Evolutionary conservation across 2,113 vertebrate genomes (phyloP), one percentile per base, ranked within the genome.

Genomic region (Saguinus midas): DNA sequence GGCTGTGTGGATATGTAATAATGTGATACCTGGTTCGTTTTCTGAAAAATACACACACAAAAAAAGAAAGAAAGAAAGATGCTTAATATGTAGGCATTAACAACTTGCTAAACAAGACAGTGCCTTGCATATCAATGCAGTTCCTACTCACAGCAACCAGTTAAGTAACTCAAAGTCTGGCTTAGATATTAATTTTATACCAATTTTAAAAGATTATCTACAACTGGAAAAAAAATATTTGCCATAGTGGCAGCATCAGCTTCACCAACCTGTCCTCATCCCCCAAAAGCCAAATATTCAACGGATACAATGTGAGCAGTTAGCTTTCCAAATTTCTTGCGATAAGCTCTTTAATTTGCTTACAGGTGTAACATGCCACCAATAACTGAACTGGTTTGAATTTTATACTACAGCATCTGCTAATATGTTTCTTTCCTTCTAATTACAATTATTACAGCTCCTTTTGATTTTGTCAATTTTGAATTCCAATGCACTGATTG

Each of bases 111-210:
- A 76, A 52, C 13, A 76, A 91, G 32, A 91, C 1, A 23, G 5
- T 64, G 1, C n/a, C 43, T 83, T 79, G 40, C 23, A 43, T 92
- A 61, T 68, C 64, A 90, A 93, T 85, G 37, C 11, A 78, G 16
- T 45, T 84, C 8, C 17, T 87, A 8, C 8, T 70, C 5, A 50
- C 2, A 85, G 64, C 3, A 90, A 40, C 4, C 35, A 70, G 40
- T 43, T 94, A 91, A 87, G 52, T 82, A 64, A 75, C 37, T n/a
- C 8, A 94, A 95, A 52, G 97, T 58, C 70, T 98, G 95, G 78
- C 93, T 93, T 57, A 96, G 55, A 86, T 97, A 94, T 96, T 98
- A 97, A 98, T 97, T 97, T 90, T 79, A 73, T 97, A 96, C 97
- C 70, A 43, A 82, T 97, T 96, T 88, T 96, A 81, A 95, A 96